Conservation (phyloP, 2,888 invertebrate genomes). For the Ophion ellenae region DNA sequence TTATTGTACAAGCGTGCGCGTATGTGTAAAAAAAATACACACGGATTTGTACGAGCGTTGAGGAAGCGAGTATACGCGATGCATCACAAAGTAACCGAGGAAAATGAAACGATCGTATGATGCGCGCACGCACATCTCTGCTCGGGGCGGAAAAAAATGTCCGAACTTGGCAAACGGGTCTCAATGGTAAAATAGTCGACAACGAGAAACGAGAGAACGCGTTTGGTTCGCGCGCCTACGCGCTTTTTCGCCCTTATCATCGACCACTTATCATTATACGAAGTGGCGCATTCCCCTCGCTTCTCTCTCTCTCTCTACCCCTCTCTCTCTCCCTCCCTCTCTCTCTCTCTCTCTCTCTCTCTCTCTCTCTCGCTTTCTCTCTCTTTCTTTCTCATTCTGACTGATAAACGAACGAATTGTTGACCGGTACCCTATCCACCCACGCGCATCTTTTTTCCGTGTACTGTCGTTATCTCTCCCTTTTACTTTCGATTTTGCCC, state of each 20-base stretch:
- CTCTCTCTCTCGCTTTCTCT: not conserved
- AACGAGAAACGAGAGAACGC: constrained; percentile 19
- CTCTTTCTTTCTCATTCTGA: not conserved
- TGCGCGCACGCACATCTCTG: constrained; percentile 43
- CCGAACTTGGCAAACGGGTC: constrained; percentile 13
- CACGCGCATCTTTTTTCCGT: constrained; percentile 35
- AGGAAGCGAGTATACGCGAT: not conserved
- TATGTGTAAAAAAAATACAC: not conserved
- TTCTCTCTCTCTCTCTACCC: constrained; percentile 1
- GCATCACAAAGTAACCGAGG: constrained; percentile 35
- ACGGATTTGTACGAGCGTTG: not conserved
- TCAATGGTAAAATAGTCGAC: constrained; percentile 43
- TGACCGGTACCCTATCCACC: constrained; percentile 34
- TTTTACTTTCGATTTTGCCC: constrained; percentile 25
- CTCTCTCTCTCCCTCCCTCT: not conserved
- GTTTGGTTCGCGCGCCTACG: constrained; percentile 58
- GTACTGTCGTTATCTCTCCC: constrained; percentile 29
- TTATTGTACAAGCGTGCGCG: constrained; percentile 29
- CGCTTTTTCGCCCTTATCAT: constrained; percentile 58
- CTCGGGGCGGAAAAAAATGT: not conserved
- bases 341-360: constrained; percentile 3
- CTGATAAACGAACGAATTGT: constrained; percentile 56
- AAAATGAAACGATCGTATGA: constrained; percentile 41
- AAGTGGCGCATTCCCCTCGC: constrained; percentile 60
- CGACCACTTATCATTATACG: constrained; percentile 63